Percentiles rank a stretch among this genome's conserved stretches.
phyloP scores from a whole-genome alignment of 2,797 vertebrate genomes.

The Aeoliscus strigatus region DNA sequence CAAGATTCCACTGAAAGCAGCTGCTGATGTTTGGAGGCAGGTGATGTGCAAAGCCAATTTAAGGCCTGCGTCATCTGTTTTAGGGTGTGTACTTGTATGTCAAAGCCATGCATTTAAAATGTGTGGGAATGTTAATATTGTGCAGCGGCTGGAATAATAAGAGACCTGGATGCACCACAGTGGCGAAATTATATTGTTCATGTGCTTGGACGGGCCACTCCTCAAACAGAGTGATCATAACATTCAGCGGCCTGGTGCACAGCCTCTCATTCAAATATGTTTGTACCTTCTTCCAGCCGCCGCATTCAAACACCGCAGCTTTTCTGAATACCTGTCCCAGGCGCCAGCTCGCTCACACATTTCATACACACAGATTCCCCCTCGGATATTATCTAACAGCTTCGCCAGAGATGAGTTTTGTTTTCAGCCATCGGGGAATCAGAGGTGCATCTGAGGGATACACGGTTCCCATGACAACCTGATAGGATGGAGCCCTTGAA shows the following conservation, averaged over 20 bases:
- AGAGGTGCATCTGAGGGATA: slow-evolving; percentile 78
- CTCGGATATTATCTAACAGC: slow-evolving; percentile 37
- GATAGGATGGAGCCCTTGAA: slow-evolving; percentile 85
- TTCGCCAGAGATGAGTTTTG: slow-evolving; percentile 30
- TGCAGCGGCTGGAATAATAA: too few species aligned
- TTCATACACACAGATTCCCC: slow-evolving; percentile 8
- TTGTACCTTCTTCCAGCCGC: slow-evolving; percentile 42
- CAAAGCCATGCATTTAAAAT: slow-evolving; percentile 49
- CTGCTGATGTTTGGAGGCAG: slow-evolving; percentile 19
- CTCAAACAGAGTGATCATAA: slow-evolving; percentile 63
- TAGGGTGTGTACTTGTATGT: too few species aligned
- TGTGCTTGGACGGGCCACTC: slow-evolving; percentile 53
- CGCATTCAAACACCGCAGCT: slow-evolving; percentile 34
- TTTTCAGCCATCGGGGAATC: slow-evolving; percentile 52
- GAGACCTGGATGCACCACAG: slow-evolving; percentile 57
- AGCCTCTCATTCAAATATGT: slow-evolving; percentile 64
- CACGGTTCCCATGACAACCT: slow-evolving; percentile 87
- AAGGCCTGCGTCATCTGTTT: too few species aligned
- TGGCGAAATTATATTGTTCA: slow-evolving; percentile 66
- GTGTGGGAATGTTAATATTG: too few species aligned
- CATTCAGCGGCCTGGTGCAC: slow-evolving; percentile 38
- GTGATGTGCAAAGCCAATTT: too few species aligned
- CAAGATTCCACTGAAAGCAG: slow-evolving; percentile 17
- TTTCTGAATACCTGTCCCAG: slow-evolving; percentile 33
- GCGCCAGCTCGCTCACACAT: slow-evolving; percentile 13